phyloP scores from a whole-genome alignment of 1,140 invertebrate genomes.

The Ceratina japonica region DNA sequence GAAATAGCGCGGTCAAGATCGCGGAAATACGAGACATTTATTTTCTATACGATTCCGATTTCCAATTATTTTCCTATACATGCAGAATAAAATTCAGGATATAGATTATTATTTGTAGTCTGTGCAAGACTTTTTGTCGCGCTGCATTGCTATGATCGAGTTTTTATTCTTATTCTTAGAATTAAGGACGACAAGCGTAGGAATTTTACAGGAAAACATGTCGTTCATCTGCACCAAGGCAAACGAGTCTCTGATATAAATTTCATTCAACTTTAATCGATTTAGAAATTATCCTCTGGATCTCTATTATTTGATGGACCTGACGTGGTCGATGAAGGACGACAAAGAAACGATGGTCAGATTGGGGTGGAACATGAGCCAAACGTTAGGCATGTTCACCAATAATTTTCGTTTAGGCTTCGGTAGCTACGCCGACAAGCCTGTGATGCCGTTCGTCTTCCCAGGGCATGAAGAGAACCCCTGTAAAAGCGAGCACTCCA shows the following conservation, averaged over 20 bases:
- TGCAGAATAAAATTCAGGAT: no score
- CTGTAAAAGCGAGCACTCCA: constrained; percentile 59
- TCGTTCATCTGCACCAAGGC: not conserved
- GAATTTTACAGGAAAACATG: no score
- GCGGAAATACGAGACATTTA: not conserved
- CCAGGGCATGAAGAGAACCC: constrained; percentile 73
- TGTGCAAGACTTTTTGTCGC: no score
- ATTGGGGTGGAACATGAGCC: constrained; percentile 85
- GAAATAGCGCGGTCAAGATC: not conserved
- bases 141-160: no score
- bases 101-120: no score
- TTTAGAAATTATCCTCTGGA: constrained; percentile 93
- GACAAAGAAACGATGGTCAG: constrained; percentile 89
- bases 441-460: constrained; percentile 82
- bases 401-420: constrained; percentile 89
- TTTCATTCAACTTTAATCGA: no score
- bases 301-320: constrained; percentile 95
- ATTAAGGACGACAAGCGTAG: no score
- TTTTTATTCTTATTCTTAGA: no score
- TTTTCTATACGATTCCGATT: no score
- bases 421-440: constrained; percentile 88
- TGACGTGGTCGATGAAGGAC: constrained; percentile 93
- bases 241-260: not conserved
- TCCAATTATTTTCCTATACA: no score
- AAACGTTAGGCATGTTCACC: constrained; percentile 86